Conservation (phyloP, 2,113 vertebrate species). For the Pica pica region DNA sequence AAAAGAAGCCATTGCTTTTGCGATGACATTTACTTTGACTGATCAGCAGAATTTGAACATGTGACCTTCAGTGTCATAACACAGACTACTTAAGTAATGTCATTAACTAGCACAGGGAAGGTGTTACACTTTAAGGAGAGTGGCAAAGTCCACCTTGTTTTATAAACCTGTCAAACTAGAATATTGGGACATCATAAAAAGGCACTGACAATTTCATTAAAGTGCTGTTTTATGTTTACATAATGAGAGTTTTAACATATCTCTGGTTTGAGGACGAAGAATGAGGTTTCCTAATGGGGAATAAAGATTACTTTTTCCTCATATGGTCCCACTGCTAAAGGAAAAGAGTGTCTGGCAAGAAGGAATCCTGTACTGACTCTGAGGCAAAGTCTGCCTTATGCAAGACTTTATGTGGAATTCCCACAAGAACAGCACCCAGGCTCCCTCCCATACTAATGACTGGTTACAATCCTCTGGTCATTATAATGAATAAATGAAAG, state of each 20-base stretch:
- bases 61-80: neutral
- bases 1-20: neutral
- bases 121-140: neutral
- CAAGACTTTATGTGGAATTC: neutral
- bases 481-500: neutral
- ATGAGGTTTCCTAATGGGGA: neutral
- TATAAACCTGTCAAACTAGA: neutral
- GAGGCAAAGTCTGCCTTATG: neutral
- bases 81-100: neutral
- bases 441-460: neutral
- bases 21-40: neutral
- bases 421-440: neutral
- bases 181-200: neutral
- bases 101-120: neutral
- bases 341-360: neutral
- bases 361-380: neutral
- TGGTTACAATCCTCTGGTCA: neutral
- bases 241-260: neutral
- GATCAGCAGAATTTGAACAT: neutral
- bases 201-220: neutral
- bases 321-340: neutral
- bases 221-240: neutral
- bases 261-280: neutral
- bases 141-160: neutral
- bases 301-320: neutral